Base-by-base conservation (phyloP, 2,113 vertebrate genomes). In the Phoxinus phoxinus region DNA sequence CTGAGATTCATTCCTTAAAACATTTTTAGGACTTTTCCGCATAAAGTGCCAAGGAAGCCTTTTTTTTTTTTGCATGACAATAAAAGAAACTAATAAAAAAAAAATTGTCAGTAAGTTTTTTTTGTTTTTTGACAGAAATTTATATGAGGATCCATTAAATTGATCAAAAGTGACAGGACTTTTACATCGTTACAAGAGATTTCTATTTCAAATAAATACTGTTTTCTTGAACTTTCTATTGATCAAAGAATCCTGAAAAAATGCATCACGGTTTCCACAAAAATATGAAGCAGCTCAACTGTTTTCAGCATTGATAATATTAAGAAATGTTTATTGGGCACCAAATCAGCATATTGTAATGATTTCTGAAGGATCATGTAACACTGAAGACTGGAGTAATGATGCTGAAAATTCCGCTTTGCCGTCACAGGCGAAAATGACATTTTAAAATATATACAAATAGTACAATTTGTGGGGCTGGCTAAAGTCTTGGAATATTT, bases 281-380 rank as follows among this genome's bases (percentile, higher is more conserved):
- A 71, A 71, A 21, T 35, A 44, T n/a, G n/a, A 37, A 41, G 21
- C 1, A 41, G 9, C 35, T 21, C 4, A 72, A 25, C 71, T 7
- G 71, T 27, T 73, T 37, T 71, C 35, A 71, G 9, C 35, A 19
- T n/a, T 3, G 71, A 25, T 25, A 73, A 8, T 15, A 46, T 15
- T 0, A 25, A 25, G 2, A 46, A 25, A 25, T 37, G 3, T 71
- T 7, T 12, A n/a, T 44, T 46, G 25, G 23, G n/a, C 11, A 27
- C 6, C 37, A 73, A 73, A 25, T 46, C 41, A 46, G n/a, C n/a
- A 73, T 73, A 73, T 46, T 15, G 13, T 5, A 73, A 13, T 44
- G 37, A 44, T 46, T 73, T 73, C 41, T 25, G 41, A 73, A 73
- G 5, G 71, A 73, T 73, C 41, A 73, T 46, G n/a, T 74, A n/a